phyloP scores from a whole-genome alignment of 2,113 vertebrate genomes.

The Cololabis saira region DNA sequence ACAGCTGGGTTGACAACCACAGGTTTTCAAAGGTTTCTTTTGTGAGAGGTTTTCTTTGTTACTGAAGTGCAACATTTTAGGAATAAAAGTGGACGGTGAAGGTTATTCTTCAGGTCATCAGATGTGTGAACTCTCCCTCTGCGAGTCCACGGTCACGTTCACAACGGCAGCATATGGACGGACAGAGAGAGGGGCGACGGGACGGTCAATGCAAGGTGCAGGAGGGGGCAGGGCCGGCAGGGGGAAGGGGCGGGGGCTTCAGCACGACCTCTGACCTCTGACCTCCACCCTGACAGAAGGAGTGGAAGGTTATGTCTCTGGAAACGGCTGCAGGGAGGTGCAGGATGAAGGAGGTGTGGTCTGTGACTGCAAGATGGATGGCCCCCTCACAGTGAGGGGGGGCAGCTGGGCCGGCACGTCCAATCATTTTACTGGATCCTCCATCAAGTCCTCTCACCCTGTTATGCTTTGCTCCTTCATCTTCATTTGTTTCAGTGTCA shows the following conservation, averaged over 20 bases:
- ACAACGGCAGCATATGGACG: constrained; percentile 17
- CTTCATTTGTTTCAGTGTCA: no score
- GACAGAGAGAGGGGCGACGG: constrained; percentile 2
- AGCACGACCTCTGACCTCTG: constrained; percentile 61
- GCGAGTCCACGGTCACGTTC: constrained; percentile 24
- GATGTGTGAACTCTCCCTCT: constrained; percentile 14
- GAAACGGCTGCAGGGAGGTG: constrained; percentile 40
- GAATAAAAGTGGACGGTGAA: no score
- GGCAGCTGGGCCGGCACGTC: constrained; percentile 6
- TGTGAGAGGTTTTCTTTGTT: no score
- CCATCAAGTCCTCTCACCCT: no score
- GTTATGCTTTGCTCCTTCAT: no score
- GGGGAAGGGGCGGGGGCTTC: constrained; percentile 22
- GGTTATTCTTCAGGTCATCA: no score
- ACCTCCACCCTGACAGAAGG: constrained; percentile 64
- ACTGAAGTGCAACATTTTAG: no score
- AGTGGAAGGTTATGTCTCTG: constrained; percentile 25
- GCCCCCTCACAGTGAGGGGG: constrained; percentile 38
- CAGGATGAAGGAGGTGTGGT: constrained; percentile 40
- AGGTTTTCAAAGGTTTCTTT: no score
- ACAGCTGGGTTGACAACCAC: no score
- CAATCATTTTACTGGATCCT: no score
- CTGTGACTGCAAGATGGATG: constrained; percentile 63
- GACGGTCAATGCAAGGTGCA: constrained; percentile 41
- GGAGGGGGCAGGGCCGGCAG: not conserved